Evolutionary conservation across 2,113 vertebrate genomes (phyloP).

Genomic region (Psammodynastes pulverulentus): DNA sequence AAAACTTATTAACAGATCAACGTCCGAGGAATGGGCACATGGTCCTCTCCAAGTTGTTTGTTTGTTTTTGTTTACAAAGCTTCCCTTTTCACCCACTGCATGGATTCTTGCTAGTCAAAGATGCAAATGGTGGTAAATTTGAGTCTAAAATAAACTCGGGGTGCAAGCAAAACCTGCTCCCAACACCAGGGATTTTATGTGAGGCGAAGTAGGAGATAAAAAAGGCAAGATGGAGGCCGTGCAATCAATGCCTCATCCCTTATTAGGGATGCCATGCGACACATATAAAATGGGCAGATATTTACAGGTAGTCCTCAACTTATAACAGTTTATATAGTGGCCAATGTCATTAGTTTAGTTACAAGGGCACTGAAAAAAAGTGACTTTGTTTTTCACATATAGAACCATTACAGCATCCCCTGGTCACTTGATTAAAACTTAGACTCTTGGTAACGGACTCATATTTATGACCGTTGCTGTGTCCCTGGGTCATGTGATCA

Average conservation of each 20-base stretch:
- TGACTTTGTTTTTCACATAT: too few relatives aligned
- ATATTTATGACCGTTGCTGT: too few relatives aligned
- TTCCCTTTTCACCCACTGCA: neutral
- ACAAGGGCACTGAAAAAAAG: too few relatives aligned
- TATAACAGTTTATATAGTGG: too few relatives aligned
- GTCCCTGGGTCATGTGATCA: too few relatives aligned
- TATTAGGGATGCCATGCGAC: neutral
- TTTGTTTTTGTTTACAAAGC: neutral
- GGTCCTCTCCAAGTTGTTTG: neutral
- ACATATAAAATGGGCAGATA: neutral
- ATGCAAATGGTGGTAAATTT: neutral
- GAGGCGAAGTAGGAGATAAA: neutral
- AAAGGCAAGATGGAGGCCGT: neutral
- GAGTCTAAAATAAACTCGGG: neutral
- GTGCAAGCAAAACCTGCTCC: neutral
- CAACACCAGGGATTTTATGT: neutral
- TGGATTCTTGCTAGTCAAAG: neutral
- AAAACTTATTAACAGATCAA: neutral
- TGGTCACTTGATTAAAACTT: too few relatives aligned
- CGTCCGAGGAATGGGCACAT: neutral
- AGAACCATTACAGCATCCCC: too few relatives aligned
- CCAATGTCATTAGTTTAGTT: too few relatives aligned
- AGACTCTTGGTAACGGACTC: too few relatives aligned
- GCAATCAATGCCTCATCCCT: neutral
- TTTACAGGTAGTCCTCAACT: too few relatives aligned